Percentiles rank a stretch among this genome's conserved stretches.
phyloP scores from a whole-genome alignment of 2,797 vertebrate species.

The Sitta carolinensis region DNA sequence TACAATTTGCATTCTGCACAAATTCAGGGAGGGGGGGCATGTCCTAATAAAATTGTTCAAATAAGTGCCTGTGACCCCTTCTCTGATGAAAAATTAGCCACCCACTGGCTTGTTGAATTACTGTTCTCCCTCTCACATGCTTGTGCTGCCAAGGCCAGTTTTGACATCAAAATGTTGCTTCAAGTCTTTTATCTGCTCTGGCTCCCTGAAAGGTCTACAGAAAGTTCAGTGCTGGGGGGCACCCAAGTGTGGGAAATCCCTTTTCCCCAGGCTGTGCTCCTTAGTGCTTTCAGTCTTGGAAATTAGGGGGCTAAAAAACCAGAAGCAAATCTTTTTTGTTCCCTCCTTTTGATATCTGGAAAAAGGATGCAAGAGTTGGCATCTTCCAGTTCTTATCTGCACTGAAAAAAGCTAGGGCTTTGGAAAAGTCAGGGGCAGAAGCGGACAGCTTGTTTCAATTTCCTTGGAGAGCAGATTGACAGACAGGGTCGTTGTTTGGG shows the following conservation, averaged over 20 bases:
- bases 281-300: not conserved
- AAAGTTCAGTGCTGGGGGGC: not conserved
- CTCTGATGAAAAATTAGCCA: not conserved
- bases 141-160: not conserved
- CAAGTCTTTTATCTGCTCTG: not conserved
- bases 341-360: not conserved
- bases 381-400: not conserved
- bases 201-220: not conserved
- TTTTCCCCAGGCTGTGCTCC: not conserved
- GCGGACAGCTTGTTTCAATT: not conserved
- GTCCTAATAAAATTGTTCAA: not conserved
- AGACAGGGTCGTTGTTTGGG: not conserved
- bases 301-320: not conserved
- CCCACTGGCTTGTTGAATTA: not conserved
- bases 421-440: accelerated
- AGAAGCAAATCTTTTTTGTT: not conserved
- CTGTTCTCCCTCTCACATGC: not conserved
- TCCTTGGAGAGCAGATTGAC: not conserved
- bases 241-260: not conserved
- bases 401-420: not conserved
- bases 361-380: not conserved
- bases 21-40: not conserved
- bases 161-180: not conserved
- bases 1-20: not conserved
- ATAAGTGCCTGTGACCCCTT: not conserved